Evolutionary conservation across 2,888 invertebrate species (phyloP), one percentile per base, ranked within the genome.

Genomic region (Drosophila rubida): DNA sequence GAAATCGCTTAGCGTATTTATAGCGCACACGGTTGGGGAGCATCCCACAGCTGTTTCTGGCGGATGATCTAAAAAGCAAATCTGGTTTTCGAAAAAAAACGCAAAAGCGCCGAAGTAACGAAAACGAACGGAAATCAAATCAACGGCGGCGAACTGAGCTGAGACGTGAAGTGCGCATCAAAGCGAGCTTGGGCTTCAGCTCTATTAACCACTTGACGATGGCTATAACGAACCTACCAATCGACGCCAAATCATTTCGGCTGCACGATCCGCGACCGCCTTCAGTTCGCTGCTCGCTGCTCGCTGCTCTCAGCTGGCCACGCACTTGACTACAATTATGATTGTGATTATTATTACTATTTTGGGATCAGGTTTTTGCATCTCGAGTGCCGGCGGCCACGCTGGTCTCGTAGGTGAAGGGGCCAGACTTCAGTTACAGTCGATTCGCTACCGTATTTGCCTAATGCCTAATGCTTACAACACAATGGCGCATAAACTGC

Each of bases 1-100:
- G 53, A 65, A 72, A 73, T 77, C 41, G 69, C 59, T 51, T 53
- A 58, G 62, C 60, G 66, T 85, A 89, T 90, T 90, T 90, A 90
- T 90, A 90, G 78, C 58, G 27, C 55, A 32, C 13, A 25, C 7
- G 5, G 25, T 25, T 37, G 5, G 32, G 49, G 65, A 72, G 58
- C 55, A 59, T 4, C 22, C 25, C 25, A 41, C 30, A 37, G 67
- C 54, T 37, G 57, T n/a, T 32, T 32, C n/a, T 32, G 32, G 14
- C 50, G 37, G 41, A 41, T 19, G 19, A 19, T 19, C 35, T 49
- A 48, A 54, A 22, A 37, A 49, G 1, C 1, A 59, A 65, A 65
- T 71, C 79, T 55, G 75, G 76, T 85, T 83, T 78, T 69, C n/a
- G n/a, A n/a, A n/a, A n/a, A 35, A 67, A 46, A 14, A 23, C 32